Conservation (phyloP, 1,140 invertebrate genomes). For the Lordiphosa collinella region DNA sequence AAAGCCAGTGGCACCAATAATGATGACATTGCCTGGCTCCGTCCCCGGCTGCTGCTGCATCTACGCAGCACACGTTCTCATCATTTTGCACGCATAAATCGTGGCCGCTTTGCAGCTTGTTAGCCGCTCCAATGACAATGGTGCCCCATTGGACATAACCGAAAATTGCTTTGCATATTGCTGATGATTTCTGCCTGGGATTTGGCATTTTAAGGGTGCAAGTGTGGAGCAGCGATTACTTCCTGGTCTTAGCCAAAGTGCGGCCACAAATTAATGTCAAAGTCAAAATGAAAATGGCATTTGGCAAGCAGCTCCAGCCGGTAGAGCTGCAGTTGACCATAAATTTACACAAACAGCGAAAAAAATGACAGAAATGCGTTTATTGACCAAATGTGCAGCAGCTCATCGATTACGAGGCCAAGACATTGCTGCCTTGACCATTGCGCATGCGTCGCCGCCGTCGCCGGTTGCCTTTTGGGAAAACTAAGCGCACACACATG, state of each 20-base stretch:
- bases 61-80: constrained; percentile 50
- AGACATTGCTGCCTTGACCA: constrained; percentile 57
- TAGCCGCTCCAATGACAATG: constrained; percentile 42
- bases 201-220: constrained; percentile 8
- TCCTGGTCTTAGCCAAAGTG: constrained; percentile 66
- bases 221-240: constrained; percentile 31
- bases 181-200: constrained; percentile 33
- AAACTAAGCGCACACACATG: constrained; percentile 23
- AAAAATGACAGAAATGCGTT: constrained; percentile 77
- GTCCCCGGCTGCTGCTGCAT: too few species aligned
- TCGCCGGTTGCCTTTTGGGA: constrained; percentile 17
- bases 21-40: constrained; percentile 53
- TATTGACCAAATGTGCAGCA: constrained; percentile 74
- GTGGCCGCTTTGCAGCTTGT: constrained; percentile 36
- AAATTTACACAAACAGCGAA: constrained; percentile 54
- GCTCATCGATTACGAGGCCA: constrained; percentile 71
- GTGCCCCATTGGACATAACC: constrained; percentile 13
- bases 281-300: constrained; percentile 75
- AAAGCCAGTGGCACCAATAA: constrained; percentile 68
- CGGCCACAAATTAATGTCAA: constrained; percentile 76
- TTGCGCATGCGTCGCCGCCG: constrained; percentile 45
- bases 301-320: constrained; percentile 35
- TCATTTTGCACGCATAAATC: constrained; percentile 73
- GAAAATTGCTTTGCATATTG: constrained; percentile 35
- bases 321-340: constrained; percentile 30